Percentiles rank a stretch among this genome's conserved stretches.
Evolutionary conservation across 2,113 vertebrate genomes (phyloP).

Genomic region (Irena cyanogastra): DNA sequence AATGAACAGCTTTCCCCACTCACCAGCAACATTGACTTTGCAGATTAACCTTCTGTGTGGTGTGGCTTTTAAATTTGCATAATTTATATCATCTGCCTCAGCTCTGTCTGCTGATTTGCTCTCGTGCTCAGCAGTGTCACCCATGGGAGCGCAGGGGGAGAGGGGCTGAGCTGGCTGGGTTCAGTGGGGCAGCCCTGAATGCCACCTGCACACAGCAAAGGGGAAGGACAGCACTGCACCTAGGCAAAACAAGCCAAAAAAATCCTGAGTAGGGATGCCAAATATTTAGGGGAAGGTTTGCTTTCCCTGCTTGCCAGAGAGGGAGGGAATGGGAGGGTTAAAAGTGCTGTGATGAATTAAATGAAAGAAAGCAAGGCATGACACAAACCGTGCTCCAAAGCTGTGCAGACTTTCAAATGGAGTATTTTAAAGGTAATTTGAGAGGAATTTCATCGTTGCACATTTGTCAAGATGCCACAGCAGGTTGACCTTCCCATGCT

Average conservation of each 20-base stretch:
- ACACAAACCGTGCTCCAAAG: background rate
- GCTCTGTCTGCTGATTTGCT: background rate
- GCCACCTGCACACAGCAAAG: background rate
- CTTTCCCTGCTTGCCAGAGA: background rate
- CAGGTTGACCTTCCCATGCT: background rate
- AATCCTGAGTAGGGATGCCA: background rate
- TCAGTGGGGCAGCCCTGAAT: background rate
- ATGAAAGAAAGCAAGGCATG: background rate
- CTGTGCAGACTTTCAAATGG: background rate
- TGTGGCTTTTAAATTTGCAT: slow-evolving; percentile 14
- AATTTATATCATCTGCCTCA: background rate
- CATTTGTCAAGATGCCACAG: background rate
- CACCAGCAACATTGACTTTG: background rate
- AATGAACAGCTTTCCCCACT: background rate
- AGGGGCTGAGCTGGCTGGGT: accelerated
- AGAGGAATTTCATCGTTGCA: background rate
- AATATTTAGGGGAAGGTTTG: background rate
- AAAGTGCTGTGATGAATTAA: background rate
- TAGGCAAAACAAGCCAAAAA: background rate
- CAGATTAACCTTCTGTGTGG: slow-evolving; percentile 3
- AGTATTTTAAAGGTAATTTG: slow-evolving; percentile 4
- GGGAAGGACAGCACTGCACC: background rate
- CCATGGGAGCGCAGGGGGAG: accelerated
- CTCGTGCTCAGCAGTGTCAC: background rate
- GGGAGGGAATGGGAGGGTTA: background rate